phyloP scores from a whole-genome alignment of 2,888 invertebrate species.

The Calliphora vomitoria region DNA sequence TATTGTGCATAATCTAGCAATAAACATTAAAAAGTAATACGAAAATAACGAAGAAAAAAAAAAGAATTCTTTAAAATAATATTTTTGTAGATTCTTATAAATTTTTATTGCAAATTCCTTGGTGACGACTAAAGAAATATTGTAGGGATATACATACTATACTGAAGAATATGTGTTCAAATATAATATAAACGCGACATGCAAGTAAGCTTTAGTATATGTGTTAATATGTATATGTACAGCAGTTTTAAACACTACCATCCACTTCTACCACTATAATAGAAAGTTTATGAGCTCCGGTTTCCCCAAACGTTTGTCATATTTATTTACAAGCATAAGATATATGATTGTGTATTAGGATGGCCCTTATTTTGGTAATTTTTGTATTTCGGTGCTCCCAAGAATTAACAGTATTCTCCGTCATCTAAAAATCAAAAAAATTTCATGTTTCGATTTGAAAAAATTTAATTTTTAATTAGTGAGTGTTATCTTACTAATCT shows the following conservation, averaged over 20 bases:
- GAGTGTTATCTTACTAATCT: no score
- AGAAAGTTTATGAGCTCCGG: slow-evolving; percentile 58
- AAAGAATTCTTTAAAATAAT: slow-evolving; percentile 15
- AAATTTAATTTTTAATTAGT: no score
- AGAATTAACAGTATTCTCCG: no score
- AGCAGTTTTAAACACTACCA: slow-evolving; percentile 3
- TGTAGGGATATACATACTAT: background rate
- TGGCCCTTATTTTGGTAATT: no score
- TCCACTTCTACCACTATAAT: slow-evolving; percentile 38
- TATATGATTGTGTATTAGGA: background rate
- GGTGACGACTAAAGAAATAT: slow-evolving; percentile 2
- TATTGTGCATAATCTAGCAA: slow-evolving; percentile 17
- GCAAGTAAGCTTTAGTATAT: background rate
- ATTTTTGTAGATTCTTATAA: slow-evolving; percentile 34
- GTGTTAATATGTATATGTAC: background rate
- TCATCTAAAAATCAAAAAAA: no score
- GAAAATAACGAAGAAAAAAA: slow-evolving; percentile 10
- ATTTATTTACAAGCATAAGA: slow-evolving; percentile 15
- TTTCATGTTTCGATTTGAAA: no score
- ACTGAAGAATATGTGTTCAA: background rate
- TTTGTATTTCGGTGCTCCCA: no score
- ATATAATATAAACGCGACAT: slow-evolving; percentile 5
- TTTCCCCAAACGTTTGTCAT: slow-evolving; percentile 64
- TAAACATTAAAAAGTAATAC: slow-evolving; percentile 36
- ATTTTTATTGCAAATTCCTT: slow-evolving; percentile 43